Evolutionary conservation across 1,140 invertebrate genomes (phyloP).

Genomic region (Bacillus rossius): DNA sequence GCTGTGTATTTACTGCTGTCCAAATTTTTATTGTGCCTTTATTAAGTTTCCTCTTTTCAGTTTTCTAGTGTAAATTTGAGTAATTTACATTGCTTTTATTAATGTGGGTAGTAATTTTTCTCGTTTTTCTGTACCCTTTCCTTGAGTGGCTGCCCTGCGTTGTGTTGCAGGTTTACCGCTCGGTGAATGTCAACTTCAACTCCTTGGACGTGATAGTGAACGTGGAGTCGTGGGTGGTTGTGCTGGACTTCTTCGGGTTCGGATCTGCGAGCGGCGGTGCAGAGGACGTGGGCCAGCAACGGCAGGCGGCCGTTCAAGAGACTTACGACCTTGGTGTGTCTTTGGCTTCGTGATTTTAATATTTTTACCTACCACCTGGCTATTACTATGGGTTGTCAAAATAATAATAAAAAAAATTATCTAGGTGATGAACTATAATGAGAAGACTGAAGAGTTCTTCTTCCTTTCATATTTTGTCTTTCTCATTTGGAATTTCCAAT

Average conservation of each 20-base stretch:
- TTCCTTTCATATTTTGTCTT: background rate
- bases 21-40: background rate
- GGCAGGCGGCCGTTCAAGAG: too few relatives aligned
- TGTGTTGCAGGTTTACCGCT: constrained; percentile 43
- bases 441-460: background rate
- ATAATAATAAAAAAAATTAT: background rate
- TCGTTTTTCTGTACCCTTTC: too few relatives aligned
- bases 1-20: background rate
- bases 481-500: too few relatives aligned
- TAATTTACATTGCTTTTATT: background rate
- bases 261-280: constrained; percentile 38
- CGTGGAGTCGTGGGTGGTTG: constrained; percentile 89
- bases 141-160: too few relatives aligned
- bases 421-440: background rate
- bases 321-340: too few relatives aligned
- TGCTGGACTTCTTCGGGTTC: constrained; percentile 88
- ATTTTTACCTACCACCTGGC: too few relatives aligned
- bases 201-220: constrained; percentile 86
- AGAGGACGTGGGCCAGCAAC: background rate
- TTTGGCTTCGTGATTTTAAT: too few relatives aligned
- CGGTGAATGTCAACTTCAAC: constrained; percentile 80
- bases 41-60: background rate
- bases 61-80: background rate
- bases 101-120: background rate
- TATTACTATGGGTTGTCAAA: too few relatives aligned